phyloP scores from a whole-genome alignment of 2,888 invertebrate species.

The Ennomos quercinarius region DNA sequence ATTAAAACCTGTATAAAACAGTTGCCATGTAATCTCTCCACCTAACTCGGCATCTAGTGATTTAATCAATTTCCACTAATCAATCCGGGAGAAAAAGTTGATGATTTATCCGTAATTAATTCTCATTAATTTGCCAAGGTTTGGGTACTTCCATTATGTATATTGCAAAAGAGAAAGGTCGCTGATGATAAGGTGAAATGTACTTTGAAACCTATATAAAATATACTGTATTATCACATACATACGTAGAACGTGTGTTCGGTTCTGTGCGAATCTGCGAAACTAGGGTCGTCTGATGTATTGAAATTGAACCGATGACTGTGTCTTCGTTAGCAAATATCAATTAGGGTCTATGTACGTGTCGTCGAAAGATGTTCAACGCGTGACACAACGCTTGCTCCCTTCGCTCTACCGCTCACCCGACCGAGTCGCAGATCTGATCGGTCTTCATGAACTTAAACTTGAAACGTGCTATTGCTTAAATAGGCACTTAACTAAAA shows the following conservation, averaged over 20 bases:
- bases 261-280: constrained; percentile 8
- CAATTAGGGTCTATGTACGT: constrained; percentile 71
- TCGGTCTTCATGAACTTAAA: constrained; percentile 49
- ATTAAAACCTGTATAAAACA: constrained; percentile 73
- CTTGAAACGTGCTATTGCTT: constrained; percentile 79
- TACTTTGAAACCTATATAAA: not conserved
- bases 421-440: constrained; percentile 38
- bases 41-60: constrained; percentile 48
- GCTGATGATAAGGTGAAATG: no score
- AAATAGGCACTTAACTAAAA: constrained; percentile 73
- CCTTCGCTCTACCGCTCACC: constrained; percentile 23
- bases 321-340: constrained; percentile 72
- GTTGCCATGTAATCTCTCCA: constrained; percentile 62
- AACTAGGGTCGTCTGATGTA: constrained; percentile 42
- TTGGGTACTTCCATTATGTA: not conserved
- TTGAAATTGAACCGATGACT: constrained; percentile 60
- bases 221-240: not conserved
- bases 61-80: constrained; percentile 45
- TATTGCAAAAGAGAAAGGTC: no score
- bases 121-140: constrained; percentile 9
- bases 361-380: constrained; percentile 56
- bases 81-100: constrained; percentile 26
- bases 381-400: constrained; percentile 49
- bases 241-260: constrained; percentile 2
- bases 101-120: constrained; percentile 13